Base-by-base conservation (phyloP, 2,113 vertebrate genomes). In the Cairina moschata region DNA sequence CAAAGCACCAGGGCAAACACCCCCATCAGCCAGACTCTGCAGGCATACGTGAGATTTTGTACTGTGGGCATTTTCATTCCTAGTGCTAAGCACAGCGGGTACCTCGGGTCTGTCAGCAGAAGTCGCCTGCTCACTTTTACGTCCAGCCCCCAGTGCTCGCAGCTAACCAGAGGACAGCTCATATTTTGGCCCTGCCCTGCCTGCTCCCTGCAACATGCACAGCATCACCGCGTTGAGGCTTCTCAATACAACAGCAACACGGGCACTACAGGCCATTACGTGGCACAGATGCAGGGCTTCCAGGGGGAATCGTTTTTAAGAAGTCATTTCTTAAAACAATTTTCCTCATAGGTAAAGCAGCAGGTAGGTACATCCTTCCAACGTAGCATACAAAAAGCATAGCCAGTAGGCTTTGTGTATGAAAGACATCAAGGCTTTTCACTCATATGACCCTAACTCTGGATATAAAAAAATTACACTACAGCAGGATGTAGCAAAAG, bases 141-240 rank as follows among this genome's bases (percentile, higher is more conserved):
- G 32, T 6, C n/a, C 65, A 72, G 46, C 26, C 32, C 14, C 38
- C 44, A 4, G 34, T 25, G 31, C 18, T 63, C 18, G 32, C 32
- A 69, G 4, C 5, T 8, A 69, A 56, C 16, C 29, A 40, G 11
- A 31, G 68, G 73, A 38, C 0, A 16, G 44, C 6, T 31, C 54
- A 55, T 32, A 20, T 13, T 73, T 44, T 7, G 34, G 58, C 11
- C 54, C 50, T 26, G 31, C 48, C 40, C 67, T 32, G 10, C n/a
- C 63, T 3, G 3, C 23, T 58, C 15, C 40, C 21, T 28, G 8
- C 29, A 16, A 3, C 21, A n/a, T 63, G 10, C 1, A 1, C 14
- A 55, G 34, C 36, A 58, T 16, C 46, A 16, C n/a, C 0, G 1
- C 28, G 8, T 38, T 2, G 34, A 32, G 36, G 15, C 65, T 40